A percentile compares a stretch with the other conserved stretches of the same genome.
These are phyloP conservation scores for Spea multiplicata DNA, from an alignment of 2,113 vertebrate species.

Conservation along the genomic window DNA sequence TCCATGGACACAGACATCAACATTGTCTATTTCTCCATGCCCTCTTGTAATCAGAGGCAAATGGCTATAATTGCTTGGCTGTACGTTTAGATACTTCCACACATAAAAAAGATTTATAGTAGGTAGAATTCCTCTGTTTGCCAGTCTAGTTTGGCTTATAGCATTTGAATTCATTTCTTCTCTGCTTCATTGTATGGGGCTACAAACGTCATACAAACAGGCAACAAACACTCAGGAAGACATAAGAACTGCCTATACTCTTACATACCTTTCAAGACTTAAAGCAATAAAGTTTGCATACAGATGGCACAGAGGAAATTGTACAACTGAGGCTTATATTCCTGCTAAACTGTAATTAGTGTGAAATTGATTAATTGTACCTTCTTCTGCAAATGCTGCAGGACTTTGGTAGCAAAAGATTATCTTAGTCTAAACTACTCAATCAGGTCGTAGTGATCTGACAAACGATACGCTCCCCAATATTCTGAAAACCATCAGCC, in stretches of 20 bases:
- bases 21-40: background rate
- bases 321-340: slow-evolving; percentile 21
- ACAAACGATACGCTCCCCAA: slow-evolving; percentile 32
- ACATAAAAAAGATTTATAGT: background rate
- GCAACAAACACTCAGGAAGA: slow-evolving; percentile 10
- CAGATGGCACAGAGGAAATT: slow-evolving; percentile 31
- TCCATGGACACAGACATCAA: background rate
- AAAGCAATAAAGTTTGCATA: slow-evolving; percentile 38
- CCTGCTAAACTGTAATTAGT: slow-evolving; percentile 41
- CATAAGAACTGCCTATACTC: slow-evolving; percentile 20
- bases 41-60: background rate
- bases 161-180: background rate
- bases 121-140: background rate
- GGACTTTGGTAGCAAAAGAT: slow-evolving; percentile 25
- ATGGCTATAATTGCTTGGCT: background rate
- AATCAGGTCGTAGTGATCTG: slow-evolving; percentile 33
- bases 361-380: slow-evolving; percentile 48
- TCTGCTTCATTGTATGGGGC: background rate
- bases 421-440: slow-evolving; percentile 30
- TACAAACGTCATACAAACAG: slow-evolving; percentile 8
- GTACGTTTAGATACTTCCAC: background rate
- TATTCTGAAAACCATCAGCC: slow-evolving; percentile 6
- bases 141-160: background rate
- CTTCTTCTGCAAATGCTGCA: slow-evolving; percentile 29
- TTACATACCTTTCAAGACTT: slow-evolving; percentile 16